These are phyloP conservation scores for Saguinus imperator DNA, from an alignment of 2,113 vertebrate genomes.

Conservation along the genomic window DNA sequence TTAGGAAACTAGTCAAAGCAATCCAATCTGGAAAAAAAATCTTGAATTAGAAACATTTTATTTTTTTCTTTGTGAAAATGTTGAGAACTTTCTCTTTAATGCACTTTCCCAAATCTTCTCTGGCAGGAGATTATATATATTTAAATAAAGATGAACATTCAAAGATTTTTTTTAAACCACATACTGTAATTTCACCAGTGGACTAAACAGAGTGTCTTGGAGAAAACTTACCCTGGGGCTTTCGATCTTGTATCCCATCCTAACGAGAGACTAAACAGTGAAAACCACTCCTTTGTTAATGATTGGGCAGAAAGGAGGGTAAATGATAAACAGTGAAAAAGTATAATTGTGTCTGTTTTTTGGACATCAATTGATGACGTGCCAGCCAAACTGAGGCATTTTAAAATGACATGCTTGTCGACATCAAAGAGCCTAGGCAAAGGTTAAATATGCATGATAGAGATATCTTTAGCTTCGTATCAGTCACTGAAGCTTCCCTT, in stretches of 20 bases:
- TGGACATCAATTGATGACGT: slow-evolving; percentile 36
- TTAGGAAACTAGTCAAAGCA: neutral
- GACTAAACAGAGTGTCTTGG: slow-evolving; percentile 56
- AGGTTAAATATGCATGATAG: neutral
- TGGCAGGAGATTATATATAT: slow-evolving; percentile 54
- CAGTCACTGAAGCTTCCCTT: neutral
- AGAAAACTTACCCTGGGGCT: slow-evolving; percentile 25
- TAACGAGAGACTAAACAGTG: slow-evolving; percentile 67
- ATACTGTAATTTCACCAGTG: slow-evolving; percentile 61
- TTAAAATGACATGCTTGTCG: slow-evolving; percentile 53
- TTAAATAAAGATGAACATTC: slow-evolving; percentile 67
- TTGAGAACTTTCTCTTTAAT: neutral
- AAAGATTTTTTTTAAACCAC: slow-evolving; percentile 52
- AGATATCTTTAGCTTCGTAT: neutral
- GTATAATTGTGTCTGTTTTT: slow-evolving; percentile 40
- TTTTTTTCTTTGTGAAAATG: slow-evolving; percentile 27
- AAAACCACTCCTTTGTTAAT: slow-evolving; percentile 56
- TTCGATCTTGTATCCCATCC: slow-evolving; percentile 27
- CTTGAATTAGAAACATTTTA: neutral
- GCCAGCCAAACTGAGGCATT: slow-evolving; percentile 34
- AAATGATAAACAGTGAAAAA: slow-evolving; percentile 55
- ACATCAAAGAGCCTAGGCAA: slow-evolving; percentile 23
- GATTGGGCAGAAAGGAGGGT: slow-evolving; percentile 29
- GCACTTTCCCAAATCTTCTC: neutral
- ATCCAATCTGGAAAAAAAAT: slow-evolving; percentile 13